phyloP scores from a whole-genome alignment of 2,113 vertebrate species.

The Psittacus erithacus region DNA sequence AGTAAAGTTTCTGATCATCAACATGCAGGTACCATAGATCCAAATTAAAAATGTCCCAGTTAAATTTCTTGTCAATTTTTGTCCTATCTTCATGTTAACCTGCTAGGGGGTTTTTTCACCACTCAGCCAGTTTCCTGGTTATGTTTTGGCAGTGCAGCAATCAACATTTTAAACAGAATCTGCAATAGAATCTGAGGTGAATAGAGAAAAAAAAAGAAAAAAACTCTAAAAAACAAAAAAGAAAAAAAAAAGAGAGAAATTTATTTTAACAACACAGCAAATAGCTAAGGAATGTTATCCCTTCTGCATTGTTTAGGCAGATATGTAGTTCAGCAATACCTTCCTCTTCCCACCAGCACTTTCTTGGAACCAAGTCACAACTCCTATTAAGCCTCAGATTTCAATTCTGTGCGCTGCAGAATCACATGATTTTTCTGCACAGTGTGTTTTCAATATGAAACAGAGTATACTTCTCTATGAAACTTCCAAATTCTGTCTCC shows the following conservation, averaged over 20 bases:
- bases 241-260: fast-evolving
- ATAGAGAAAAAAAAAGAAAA: background rate
- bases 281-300: background rate
- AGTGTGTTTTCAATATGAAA: slow-evolving; percentile 21
- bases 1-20: background rate
- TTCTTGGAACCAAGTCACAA: slow-evolving; percentile 39
- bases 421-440: slow-evolving; percentile 16
- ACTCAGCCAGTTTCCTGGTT: background rate
- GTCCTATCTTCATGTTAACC: background rate
- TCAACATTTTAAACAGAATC: background rate
- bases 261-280: background rate
- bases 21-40: background rate
- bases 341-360: background rate
- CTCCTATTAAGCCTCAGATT: slow-evolving; percentile 34
- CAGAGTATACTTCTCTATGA: background rate
- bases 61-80: background rate
- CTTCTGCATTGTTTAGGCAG: background rate
- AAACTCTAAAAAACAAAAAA: background rate
- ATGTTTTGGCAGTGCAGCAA: background rate
- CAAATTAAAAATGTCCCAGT: background rate
- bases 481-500: slow-evolving; percentile 3
- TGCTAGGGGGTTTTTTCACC: background rate
- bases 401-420: background rate
- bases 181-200: background rate
- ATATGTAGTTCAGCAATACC: background rate